Percentiles rank a stretch among this genome's conserved stretches.
Conservation (phyloP, 2,113 vertebrate species). For the Lasiurus borealis region DNA sequence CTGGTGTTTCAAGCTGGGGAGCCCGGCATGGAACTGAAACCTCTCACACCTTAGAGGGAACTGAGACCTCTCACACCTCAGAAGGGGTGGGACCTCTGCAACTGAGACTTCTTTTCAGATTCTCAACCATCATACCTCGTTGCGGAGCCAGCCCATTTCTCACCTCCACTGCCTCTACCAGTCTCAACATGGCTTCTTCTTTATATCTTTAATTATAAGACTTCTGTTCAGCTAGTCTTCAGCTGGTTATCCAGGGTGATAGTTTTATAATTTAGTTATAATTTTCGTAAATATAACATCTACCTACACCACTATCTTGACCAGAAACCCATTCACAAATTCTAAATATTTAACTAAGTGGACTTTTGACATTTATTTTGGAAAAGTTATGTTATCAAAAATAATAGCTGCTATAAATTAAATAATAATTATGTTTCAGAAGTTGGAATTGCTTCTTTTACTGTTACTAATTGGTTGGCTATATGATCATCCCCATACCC, state of each 20-base stretch:
- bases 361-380: background rate
- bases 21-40: background rate
- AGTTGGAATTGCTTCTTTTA: background rate
- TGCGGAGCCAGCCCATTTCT: background rate
- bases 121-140: background rate
- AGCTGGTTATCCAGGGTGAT: background rate
- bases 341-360: background rate
- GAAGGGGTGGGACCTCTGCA: background rate
- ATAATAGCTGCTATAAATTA: background rate
- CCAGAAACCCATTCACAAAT: background rate
- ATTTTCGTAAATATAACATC: background rate
- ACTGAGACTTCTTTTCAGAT: background rate
- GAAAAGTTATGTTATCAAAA: background rate
- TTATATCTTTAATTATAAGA: background rate
- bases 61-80: background rate
- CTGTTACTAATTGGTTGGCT: background rate
- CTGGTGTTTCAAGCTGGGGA: background rate
- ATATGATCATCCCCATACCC: background rate
- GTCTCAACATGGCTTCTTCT: background rate
- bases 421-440: background rate
- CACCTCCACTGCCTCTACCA: background rate
- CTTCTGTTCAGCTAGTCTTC: background rate
- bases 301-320: background rate
- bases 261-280: background rate
- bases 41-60: background rate